Base-by-base conservation (phyloP, 2,888 invertebrate species). In the Spodoptera littoralis region DNA sequence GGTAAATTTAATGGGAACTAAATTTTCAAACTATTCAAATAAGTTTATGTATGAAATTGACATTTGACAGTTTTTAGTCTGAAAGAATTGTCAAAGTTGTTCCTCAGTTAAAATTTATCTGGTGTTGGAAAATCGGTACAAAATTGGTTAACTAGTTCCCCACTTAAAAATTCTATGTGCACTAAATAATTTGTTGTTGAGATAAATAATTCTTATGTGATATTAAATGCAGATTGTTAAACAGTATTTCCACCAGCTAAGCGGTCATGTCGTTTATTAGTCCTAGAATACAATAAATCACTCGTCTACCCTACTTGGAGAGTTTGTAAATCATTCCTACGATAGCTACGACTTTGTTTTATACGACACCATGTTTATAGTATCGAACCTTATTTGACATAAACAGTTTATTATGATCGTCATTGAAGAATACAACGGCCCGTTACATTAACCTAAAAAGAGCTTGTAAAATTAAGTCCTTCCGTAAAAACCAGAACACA, bases 241-340 rank as follows among this genome's bases (percentile, higher is more conserved):
- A 74, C 53, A 70, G 59, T 69, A 70, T 70, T 75, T 69, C 56
- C 59, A 49, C 64, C 61, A 57, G 70, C 66, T 47, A 24, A 76
- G 61, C 68, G 74, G 73, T 74, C 68, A 71, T 67, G 66, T 82
- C 79, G 81, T 79, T 81, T 83, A 81, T 81, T 79, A 82, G 73
- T 70, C 70, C 70, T 82, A 77, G 71, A 81, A 73, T 84, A 70
- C 73, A 75, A 87, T 89, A 88, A 88, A 90, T 89, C 88, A 87
- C 79, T 84, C 79, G 79, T 81, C 83, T 81, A 77, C 82, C 86
- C 73, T 86, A 85, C 78, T 84, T 85, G 86, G 84, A 60, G 59
- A 72, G 81, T 79, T 77, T 75, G 79, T 89, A 86, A 86, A 87
- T 88, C 85, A 85, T 84, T 84, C 72, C 64, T 79, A 75, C 80